These are phyloP conservation scores for Paralvinella palmiformis DNA, from an alignment of 1,140 invertebrate genomes.

Conservation along the genomic window DNA sequence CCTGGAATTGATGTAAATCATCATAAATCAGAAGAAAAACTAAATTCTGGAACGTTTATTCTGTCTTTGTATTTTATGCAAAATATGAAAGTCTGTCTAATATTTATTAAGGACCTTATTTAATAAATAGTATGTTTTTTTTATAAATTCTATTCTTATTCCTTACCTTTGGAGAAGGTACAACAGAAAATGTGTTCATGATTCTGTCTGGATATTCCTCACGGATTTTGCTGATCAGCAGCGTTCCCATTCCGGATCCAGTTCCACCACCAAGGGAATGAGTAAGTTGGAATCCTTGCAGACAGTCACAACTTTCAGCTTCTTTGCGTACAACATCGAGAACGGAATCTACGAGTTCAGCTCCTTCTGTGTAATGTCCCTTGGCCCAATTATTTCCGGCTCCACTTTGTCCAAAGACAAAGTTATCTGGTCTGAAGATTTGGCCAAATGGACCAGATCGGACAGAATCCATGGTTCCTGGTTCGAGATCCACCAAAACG, in stretches of 20 bases:
- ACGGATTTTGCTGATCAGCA: slow-evolving; percentile 37
- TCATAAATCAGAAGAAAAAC: no score
- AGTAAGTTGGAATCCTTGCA: slow-evolving; percentile 54
- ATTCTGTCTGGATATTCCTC: slow-evolving; percentile 68
- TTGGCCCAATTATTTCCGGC: slow-evolving; percentile 86
- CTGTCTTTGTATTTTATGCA: no score
- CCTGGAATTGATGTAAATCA: no score
- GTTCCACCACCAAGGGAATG: slow-evolving; percentile 55
- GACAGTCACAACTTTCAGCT: slow-evolving; percentile 69
- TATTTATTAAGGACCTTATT: no score
- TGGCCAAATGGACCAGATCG: slow-evolving; percentile 77
- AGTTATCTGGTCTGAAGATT: slow-evolving; percentile 83
- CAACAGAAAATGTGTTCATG: slow-evolving; percentile 82
- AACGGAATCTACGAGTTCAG: slow-evolving; percentile 78
- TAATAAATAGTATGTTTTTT: no score
- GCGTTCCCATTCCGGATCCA: slow-evolving; percentile 24
- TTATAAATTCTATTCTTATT: no score
- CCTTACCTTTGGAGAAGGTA: slow-evolving; percentile 78
- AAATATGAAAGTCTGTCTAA: no score
- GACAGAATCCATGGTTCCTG: slow-evolving; percentile 91
- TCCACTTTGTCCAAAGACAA: slow-evolving; percentile 76
- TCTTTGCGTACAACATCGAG: slow-evolving; percentile 81
- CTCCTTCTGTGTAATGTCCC: slow-evolving; percentile 85
- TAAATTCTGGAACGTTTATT: no score
- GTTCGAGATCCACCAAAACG: slow-evolving; percentile 85